These are phyloP conservation scores for Acronicta leporina DNA, from an alignment of 2,888 invertebrate species.

Conservation along the genomic window DNA sequence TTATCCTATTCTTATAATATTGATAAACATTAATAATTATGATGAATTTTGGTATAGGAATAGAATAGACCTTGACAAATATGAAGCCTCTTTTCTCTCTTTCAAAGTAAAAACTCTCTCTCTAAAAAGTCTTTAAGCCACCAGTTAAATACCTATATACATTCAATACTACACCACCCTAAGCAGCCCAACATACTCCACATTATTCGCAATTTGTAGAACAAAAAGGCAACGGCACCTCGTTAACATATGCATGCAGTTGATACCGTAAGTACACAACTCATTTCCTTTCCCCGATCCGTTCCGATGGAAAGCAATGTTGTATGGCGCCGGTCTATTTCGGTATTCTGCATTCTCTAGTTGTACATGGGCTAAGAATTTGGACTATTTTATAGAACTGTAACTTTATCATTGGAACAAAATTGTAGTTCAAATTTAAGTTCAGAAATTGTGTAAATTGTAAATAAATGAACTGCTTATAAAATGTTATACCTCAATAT, in stretches of 20 bases:
- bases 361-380: constrained; percentile 30
- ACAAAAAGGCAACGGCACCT: constrained; percentile 33
- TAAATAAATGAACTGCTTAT: neutral
- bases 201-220: constrained; percentile 25
- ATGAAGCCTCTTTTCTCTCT: no score
- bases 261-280: constrained; percentile 52
- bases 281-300: constrained; percentile 59
- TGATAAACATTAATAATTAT: no score
- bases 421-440: neutral
- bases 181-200: constrained; percentile 7
- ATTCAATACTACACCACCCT: neutral
- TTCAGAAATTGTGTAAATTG: constrained; percentile 4
- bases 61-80: no score
- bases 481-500: neutral
- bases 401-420: constrained; percentile 16
- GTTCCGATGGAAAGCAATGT: constrained; percentile 39
- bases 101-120: no score
- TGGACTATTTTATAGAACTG: constrained; percentile 10
- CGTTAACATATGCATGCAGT: constrained; percentile 43
- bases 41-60: no score
- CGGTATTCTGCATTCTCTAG: constrained; percentile 34
- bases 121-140: no score
- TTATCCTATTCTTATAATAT: no score
- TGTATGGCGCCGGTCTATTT: constrained; percentile 39
- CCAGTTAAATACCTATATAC: no score